Conservation (phyloP, 2,888 invertebrate genomes). For the Pheosia gnoma region DNA sequence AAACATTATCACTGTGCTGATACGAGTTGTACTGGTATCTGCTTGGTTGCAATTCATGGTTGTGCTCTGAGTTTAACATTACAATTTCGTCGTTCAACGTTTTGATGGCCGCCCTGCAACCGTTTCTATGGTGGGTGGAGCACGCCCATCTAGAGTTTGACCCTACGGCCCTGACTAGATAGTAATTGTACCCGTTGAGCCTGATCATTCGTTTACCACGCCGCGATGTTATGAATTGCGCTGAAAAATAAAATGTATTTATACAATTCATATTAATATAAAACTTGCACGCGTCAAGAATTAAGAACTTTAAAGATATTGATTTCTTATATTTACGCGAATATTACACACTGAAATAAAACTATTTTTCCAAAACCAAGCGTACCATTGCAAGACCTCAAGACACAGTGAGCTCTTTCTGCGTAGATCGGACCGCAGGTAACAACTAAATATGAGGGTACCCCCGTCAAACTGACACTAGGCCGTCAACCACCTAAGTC, state of each 20-base stretch:
- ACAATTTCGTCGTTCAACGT: slow-evolving; percentile 51
- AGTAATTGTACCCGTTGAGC: slow-evolving; percentile 30
- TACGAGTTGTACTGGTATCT: not conserved
- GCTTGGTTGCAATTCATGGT: slow-evolving; percentile 14
- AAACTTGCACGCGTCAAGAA: too few species aligned
- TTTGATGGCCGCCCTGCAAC: slow-evolving; percentile 52
- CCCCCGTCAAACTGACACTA: too few species aligned
- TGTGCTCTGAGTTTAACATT: slow-evolving; percentile 33
- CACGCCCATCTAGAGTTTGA: slow-evolving; percentile 50
- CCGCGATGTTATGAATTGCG: slow-evolving; percentile 25
- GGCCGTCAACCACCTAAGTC: too few species aligned
- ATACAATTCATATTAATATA: too few species aligned
- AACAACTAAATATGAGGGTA: too few species aligned
- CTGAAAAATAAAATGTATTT: slow-evolving; percentile 23
- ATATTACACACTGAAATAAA: too few species aligned
- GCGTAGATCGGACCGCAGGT: too few species aligned
- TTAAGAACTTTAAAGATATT: too few species aligned
- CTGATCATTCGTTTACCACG: slow-evolving; percentile 34
- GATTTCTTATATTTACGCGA: too few species aligned
- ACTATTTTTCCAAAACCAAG: too few species aligned
- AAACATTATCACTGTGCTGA: not conserved
- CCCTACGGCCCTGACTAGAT: slow-evolving; percentile 16
- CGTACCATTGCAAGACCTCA: too few species aligned
- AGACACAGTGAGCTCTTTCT: too few species aligned
- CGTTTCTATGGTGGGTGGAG: slow-evolving; percentile 53